Evolutionary conservation across 2,888 invertebrate genomes (phyloP), one percentile per base, ranked within the genome.

Genomic region (Liopterus haemorrhoidalis): DNA sequence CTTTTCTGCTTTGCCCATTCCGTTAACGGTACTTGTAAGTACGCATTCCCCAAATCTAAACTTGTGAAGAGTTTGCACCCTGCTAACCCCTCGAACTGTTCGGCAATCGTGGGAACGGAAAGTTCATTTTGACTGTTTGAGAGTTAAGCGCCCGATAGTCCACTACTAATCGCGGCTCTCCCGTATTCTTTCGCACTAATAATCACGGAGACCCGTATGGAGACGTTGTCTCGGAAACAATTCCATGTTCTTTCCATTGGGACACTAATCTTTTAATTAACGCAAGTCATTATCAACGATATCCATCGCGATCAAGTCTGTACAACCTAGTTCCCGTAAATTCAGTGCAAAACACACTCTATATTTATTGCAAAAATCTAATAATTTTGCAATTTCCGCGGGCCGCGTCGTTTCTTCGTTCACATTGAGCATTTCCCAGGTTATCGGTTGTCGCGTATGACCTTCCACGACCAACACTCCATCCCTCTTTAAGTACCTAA

Each of bases 11-110:
- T 51, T 22, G 53, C 53, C 4, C 46, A 46, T 15, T 50, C 38
- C 1, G 19, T 32, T 20, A 62, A 44, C 5, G 50, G 53, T 8
- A 60, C 55, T 28, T 60, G 60, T 30, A 50, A 48, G 50, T 57
- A 54, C 1, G 57, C 62, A 0, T 40, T 37, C 4, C 47, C 46
- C 36, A 57, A 32, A 36, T 61, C 58, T 1, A 62, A 30, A 1
- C 46, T 47, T 5, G 56, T 53, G 20, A 54, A 61, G 31, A 43
- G 50, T 14, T 27, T 46, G 5, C 52, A 50, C 2, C 54, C 52
- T 1, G 49, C 31, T 6, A 60, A 15, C 4, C 36, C 19, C 16
- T 54, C 48, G 20, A 57, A 16, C 12, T 52, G 49, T 15, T 62
- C 59, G 11, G 54, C 49, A n/a, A n/a, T n/a, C n/a, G n/a, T n/a